Evolutionary conservation across 2,797 vertebrate species (phyloP), one percentile per base, ranked within the genome.

Genomic region (Columba guinea): DNA sequence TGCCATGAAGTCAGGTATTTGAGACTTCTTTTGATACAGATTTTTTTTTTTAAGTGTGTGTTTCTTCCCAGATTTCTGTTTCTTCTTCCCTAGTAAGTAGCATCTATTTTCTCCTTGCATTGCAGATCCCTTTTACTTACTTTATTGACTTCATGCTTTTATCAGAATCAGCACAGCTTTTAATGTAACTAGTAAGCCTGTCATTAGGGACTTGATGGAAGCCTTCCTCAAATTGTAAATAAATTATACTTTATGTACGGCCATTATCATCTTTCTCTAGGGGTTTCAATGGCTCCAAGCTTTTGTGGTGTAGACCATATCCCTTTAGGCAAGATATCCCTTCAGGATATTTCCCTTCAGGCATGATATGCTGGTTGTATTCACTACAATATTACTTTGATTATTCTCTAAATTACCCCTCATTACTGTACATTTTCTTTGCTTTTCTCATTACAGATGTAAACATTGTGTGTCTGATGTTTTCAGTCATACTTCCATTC

Each of bases 291-390:
- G 92, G 84, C 95, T 96, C 81, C 89, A 93, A 95, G 89, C 92
- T 90, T 94, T 93, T 94, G 91, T 89, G 92, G 56, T 91, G 79
- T 68, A 96, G 94, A 95, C 87, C 63, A 37, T 80, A 97, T 93
- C 64, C 94, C 85, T 97, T 95, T 94, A 92, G 95, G 95, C 95
- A 95, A 97, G 68, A 95, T 84, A 96, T 80, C 81, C 92, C 96
- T 96, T 96, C 94, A 96, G 95, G 96, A 91, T 93, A 92, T 96
- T 96, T 95, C 67, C 95, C 94, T 95, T 97, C 91, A 87, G 87
- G 93, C 95, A 91, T 70, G 94, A 89, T 95, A 77, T 83, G 81
- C 76, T 91, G 63, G 65, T 89, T 95, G 70, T 87, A 95, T 87
- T 94, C 76, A 93, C 95, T 96, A 94, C 75, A 89, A 87, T 96